These are phyloP conservation scores for Formicarius rufipectus DNA, from an alignment of 2,113 vertebrate genomes.

Conservation along the genomic window DNA sequence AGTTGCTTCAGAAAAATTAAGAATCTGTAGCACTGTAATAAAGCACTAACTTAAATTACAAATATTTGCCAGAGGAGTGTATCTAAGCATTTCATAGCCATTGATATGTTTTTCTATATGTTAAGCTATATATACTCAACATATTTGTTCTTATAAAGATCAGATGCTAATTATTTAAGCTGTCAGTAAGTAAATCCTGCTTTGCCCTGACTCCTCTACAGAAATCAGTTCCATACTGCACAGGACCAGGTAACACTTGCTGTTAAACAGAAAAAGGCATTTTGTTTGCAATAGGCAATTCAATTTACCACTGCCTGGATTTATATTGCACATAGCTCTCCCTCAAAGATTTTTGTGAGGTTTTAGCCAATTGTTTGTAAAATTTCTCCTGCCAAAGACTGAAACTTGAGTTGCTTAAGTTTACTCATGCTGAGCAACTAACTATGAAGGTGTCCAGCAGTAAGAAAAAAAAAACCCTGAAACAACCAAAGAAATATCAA, in stretches of 20 bases:
- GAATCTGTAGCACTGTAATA: background rate
- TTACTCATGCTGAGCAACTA: background rate
- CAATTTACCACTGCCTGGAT: constrained; percentile 30
- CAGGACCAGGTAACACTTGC: background rate
- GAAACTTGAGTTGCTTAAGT: background rate
- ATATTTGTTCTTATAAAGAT: background rate
- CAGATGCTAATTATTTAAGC: background rate
- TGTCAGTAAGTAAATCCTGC: background rate
- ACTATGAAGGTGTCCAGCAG: background rate
- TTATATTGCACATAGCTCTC: background rate
- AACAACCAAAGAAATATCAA: background rate
- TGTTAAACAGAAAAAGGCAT: background rate
- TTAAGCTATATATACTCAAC: background rate
- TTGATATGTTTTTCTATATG: background rate
- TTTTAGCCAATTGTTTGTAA: constrained; percentile 46
- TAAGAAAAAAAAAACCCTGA: background rate
- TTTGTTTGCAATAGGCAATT: constrained; percentile 14
- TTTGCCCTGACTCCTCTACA: background rate
- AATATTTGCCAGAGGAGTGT: background rate
- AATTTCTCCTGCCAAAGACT: constrained; percentile 49
- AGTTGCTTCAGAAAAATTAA: background rate
- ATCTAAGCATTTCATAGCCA: background rate
- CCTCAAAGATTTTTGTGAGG: constrained; percentile 31
- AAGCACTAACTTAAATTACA: background rate
- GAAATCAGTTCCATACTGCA: background rate